A percentile compares a stretch with the other conserved stretches of the same genome.
Evolutionary conservation across 2,888 invertebrate genomes (phyloP).

Genomic region (Sarcophaga rosellei): DNA sequence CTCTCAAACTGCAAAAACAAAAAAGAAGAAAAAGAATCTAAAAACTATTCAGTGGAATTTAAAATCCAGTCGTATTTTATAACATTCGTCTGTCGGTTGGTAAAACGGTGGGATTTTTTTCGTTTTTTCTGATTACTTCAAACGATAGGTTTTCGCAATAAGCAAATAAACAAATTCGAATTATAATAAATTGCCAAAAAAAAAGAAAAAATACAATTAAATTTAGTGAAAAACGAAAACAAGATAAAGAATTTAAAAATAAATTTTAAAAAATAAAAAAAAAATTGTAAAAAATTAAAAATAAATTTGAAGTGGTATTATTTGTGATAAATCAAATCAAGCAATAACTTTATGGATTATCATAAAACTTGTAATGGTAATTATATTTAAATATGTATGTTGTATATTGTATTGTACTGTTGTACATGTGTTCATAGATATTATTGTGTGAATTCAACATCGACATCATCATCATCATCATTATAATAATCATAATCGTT

Average conservation of each 20-base stretch:
- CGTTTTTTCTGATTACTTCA: not conserved
- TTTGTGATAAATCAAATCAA: not conserved
- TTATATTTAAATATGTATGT: slow-evolving; percentile 38
- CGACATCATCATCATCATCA: not conserved
- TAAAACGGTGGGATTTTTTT: slow-evolving; percentile 48
- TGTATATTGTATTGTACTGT: not conserved
- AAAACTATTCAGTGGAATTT: slow-evolving; percentile 50
- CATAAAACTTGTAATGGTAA: slow-evolving; percentile 77
- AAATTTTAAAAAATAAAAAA: not conserved
- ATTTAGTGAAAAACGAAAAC: not conserved
- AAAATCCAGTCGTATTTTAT: slow-evolving; percentile 53
- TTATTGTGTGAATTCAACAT: not conserved
- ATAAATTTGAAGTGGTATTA: not conserved
- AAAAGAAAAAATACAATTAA: not conserved
- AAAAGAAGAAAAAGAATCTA: slow-evolving; percentile 38
- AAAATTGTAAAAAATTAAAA: not conserved
- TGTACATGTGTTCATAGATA: not conserved
- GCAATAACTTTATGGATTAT: slow-evolving; percentile 74
- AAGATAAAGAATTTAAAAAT: slow-evolving; percentile 23
- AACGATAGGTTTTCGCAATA: too few species aligned
- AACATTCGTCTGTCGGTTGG: slow-evolving; percentile 51
- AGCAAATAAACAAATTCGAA: slow-evolving; percentile 10
- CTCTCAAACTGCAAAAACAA: slow-evolving; percentile 34
- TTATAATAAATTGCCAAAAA: slow-evolving; percentile 22
- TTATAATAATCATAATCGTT: not conserved